Evolutionary conservation across 2,888 invertebrate genomes (phyloP), one percentile per base, ranked within the genome.

Genomic region (Masnerella sp.): DNA sequence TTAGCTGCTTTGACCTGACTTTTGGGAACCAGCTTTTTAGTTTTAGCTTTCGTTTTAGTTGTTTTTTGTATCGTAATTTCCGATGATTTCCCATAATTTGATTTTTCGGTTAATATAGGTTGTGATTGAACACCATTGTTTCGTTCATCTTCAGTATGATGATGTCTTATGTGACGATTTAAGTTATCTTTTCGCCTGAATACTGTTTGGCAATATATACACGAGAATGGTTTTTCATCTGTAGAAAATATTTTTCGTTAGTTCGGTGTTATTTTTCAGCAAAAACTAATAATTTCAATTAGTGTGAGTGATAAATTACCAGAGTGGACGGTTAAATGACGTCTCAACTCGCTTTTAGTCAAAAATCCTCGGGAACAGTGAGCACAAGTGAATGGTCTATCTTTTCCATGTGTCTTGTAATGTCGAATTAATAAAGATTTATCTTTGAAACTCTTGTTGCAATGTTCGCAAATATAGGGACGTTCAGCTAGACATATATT

Each of bases 121-220:
- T 51, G 18, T 0, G 15, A 12, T 32, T 20, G 30, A 25, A 15
- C 36, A 12, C 30, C 15, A 14, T 14, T 34, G 40, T 47, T 51
- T 43, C 61, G 40, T 52, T 67, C 61, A n/a, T 80, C 78, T 12
- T 87, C 91, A 0, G 92, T 91, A 85, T 95, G 95, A 58, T 94
- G 92, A 85, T 94, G 93, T 58, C 92, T 91, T 64, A 94, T 89
- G 84, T 95, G 95, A 0, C 95, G 90, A 70, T 91, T 90, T 69
- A 95, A 89, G 83, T 95, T 95, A 84, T 95, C 95, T 83, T 93
- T 94, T 68, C 95, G 89, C 40, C 92, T 89, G 82, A 95, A 95
- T 34, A 90, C 90, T 5, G 92, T 91, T 30, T 90, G 89, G 85
- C 95, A 95, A 18, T 92, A 89, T 73, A 90, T 90, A 83, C 95